phyloP scores from a whole-genome alignment of 2,888 invertebrate genomes.

The Leptinotarsa haldemani region DNA sequence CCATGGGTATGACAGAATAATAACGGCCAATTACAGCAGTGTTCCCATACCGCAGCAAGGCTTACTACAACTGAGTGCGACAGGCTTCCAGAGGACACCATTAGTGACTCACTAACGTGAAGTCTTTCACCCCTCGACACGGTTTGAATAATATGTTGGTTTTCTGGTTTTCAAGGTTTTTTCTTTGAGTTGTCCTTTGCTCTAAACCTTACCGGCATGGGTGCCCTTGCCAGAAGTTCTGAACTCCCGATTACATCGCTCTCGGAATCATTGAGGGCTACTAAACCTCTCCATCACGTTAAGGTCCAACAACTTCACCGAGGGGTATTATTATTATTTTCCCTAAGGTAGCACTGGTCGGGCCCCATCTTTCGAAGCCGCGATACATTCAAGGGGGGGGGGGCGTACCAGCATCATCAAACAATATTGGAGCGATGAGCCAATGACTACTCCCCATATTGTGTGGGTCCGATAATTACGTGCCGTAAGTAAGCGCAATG shows the following conservation, averaged over 20 bases:
- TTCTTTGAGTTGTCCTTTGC: not conserved
- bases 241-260: not conserved
- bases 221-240: not conserved
- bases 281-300: not conserved
- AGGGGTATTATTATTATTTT: not conserved
- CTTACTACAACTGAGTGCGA: not conserved
- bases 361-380: no score
- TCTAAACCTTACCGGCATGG: not conserved
- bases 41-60: not conserved
- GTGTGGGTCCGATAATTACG: no score
- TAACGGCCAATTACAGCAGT: not conserved
- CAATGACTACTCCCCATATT: no score
- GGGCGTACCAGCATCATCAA: no score
- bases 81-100: not conserved
- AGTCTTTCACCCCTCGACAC: constrained; percentile 5
- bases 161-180: not conserved
- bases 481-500: no score
- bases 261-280: not conserved
- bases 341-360: no score
- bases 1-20: not conserved
- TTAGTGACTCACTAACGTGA: constrained; percentile 14
- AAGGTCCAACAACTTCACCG: not conserved
- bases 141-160: constrained; percentile 2
- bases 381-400: no score
- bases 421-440: no score